These are phyloP conservation scores for Arctia plantaginis DNA, from an alignment of 2,888 invertebrate genomes.

Conservation along the genomic window DNA sequence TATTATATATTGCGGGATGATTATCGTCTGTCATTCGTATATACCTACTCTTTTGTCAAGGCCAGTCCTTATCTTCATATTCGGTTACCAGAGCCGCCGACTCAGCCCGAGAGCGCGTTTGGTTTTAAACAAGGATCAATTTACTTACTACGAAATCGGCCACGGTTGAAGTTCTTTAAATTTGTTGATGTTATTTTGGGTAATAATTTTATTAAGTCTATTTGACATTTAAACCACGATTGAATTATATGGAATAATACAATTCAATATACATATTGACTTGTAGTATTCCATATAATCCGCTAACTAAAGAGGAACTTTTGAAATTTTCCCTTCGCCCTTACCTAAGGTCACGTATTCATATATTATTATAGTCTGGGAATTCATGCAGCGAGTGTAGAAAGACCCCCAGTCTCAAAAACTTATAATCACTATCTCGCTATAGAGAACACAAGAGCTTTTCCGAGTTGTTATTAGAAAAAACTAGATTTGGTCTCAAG, in stretches of 20 bases:
- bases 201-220: background rate
- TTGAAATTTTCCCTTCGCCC: background rate
- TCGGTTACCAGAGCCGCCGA: conserved; percentile 77
- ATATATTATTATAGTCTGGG: background rate
- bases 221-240: background rate
- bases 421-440: no score
- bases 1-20: conserved; percentile 38
- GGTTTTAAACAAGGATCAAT: conserved; percentile 56
- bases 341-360: no score
- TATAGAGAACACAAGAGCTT: background rate
- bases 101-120: conserved; percentile 62
- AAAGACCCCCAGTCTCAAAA: no score
- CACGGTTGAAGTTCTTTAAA: conserved; percentile 28
- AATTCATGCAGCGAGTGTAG: background rate
- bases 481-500: no score
- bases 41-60: conserved; percentile 63
- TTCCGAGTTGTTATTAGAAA: background rate
- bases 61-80: conserved; percentile 74
- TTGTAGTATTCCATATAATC: no score
- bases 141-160: conserved; percentile 58
- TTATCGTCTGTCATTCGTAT: conserved; percentile 30
- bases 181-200: conserved; percentile 23
- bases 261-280: background rate
- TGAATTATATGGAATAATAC: background rate
- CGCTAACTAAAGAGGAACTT: background rate